These are phyloP conservation scores for Mohoua ochrocephala DNA, from an alignment of 2,113 vertebrate genomes.

Conservation along the genomic window DNA sequence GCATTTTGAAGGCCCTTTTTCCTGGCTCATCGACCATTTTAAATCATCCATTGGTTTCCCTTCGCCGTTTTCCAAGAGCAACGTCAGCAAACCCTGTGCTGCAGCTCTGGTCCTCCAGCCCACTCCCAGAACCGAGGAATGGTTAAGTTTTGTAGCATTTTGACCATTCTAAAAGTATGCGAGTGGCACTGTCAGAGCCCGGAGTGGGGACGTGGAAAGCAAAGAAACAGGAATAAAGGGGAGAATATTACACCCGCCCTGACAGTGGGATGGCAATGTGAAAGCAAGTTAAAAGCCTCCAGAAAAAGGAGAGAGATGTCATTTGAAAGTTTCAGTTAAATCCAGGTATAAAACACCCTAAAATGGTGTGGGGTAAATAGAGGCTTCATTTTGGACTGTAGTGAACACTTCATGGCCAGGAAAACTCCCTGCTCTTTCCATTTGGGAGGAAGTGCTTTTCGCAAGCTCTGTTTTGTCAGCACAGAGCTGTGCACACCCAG, in stretches of 20 bases:
- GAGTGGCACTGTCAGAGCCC: neutral
- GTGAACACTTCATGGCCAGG: neutral
- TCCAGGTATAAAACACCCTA: neutral
- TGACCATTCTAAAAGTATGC: neutral
- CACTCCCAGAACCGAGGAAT: neutral
- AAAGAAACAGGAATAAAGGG: neutral
- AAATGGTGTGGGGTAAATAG: fast-evolving
- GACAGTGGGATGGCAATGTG: fast-evolving
- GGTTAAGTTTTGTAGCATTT: neutral
- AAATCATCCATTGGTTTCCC: neutral
- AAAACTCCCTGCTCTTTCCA: neutral
- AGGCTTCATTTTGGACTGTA: neutral
- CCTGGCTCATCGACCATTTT: neutral
- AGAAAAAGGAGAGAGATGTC: neutral
- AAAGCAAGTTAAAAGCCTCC: neutral
- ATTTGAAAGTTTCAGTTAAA: neutral
- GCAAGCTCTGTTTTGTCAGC: neutral
- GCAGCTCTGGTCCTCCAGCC: neutral
- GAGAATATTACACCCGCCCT: neutral
- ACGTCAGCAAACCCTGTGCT: neutral
- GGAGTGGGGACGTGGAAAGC: neutral
- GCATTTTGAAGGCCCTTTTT: neutral
- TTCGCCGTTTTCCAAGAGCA: neutral
- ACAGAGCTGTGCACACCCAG: neutral
- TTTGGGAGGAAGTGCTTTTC: neutral